Percentiles rank a stretch among this genome's conserved stretches.
Conservation (phyloP, 2,888 invertebrate species). For the Creontiades dilutus region DNA sequence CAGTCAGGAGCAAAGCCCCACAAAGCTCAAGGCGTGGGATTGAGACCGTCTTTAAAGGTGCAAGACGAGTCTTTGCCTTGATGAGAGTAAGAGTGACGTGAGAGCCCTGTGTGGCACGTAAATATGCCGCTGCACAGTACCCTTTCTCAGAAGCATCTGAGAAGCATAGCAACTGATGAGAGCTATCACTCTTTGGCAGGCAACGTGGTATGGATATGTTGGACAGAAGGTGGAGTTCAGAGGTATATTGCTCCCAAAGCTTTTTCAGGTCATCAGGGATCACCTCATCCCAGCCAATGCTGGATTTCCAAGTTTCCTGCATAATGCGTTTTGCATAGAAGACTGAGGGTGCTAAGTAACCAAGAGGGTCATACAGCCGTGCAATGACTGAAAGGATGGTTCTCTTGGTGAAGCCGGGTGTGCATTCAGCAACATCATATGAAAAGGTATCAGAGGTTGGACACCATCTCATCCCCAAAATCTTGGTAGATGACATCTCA, state of each 20-base stretch:
- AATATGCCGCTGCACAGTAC: no score
- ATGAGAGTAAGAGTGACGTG: constrained; percentile 8
- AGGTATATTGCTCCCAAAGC: constrained; percentile 30
- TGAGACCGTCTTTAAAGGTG: constrained; percentile 74
- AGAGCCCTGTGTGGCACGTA: background rate
- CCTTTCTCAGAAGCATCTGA: no score
- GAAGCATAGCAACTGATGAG: background rate
- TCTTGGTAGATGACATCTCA: no score
- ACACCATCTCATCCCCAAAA: no score
- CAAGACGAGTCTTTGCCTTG: constrained; percentile 74
- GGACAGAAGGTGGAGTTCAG: background rate
- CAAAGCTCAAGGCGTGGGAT: constrained; percentile 66
- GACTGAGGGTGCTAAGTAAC: no score
- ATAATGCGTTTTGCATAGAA: constrained; percentile 52
- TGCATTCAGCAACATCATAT: no score
- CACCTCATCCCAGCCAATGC: constrained; percentile 46
- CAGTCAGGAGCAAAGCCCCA: constrained; percentile 52
- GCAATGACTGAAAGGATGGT: no score
- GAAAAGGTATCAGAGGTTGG: no score
- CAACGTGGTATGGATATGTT: constrained; percentile 35
- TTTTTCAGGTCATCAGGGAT: background rate
- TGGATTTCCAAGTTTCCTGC: constrained; percentile 49
- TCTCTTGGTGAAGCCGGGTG: no score
- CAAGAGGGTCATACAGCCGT: no score
- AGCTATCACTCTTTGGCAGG: background rate